Percentiles rank a stretch among this genome's conserved stretches.
Conservation (phyloP, 2,113 vertebrate genomes). For the Urocolius indicus region DNA sequence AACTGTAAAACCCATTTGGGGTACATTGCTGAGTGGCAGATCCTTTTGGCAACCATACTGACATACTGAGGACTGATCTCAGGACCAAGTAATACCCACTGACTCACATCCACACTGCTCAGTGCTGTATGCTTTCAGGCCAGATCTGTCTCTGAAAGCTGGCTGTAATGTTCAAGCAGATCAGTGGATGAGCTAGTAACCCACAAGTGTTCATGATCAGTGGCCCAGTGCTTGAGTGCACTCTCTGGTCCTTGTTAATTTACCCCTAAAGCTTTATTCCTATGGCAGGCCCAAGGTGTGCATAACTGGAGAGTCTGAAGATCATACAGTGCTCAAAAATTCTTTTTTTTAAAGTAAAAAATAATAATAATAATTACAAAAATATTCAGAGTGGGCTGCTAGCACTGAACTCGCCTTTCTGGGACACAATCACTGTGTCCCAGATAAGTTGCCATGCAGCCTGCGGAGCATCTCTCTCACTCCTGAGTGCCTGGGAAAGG, state of each 20-base stretch:
- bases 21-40: not conserved
- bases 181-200: not conserved
- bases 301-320: not conserved
- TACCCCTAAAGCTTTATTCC: not conserved
- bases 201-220: not conserved
- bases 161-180: not conserved
- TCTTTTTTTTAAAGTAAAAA: not conserved
- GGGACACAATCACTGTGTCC: no score
- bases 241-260: not conserved
- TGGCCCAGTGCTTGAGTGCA: not conserved
- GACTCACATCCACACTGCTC: not conserved
- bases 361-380: not conserved
- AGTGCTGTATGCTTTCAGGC: not conserved
- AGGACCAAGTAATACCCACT: not conserved
- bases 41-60: accelerated
- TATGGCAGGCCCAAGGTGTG: not conserved
- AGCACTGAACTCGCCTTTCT: not conserved
- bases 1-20: not conserved
- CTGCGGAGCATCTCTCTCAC: not conserved
- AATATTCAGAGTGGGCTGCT: not conserved
- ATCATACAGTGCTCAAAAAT: not conserved
- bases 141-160: not conserved
- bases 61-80: not conserved
- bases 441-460: not conserved
- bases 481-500: not conserved